Percentiles rank a stretch among this genome's conserved stretches.
Conservation (phyloP, 2,797 vertebrate genomes). For the Agapornis canus region DNA sequence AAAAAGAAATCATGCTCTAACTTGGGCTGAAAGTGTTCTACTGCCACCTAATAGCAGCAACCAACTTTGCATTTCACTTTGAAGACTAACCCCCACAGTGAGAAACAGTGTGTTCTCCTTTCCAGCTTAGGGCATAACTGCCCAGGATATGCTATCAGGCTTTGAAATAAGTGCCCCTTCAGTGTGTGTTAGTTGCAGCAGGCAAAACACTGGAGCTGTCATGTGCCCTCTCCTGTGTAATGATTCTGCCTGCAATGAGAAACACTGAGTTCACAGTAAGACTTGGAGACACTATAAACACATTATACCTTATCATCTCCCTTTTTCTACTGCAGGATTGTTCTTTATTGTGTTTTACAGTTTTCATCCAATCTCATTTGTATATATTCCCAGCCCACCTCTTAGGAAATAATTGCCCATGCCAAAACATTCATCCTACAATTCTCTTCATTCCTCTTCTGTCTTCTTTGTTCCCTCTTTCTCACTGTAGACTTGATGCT, state of each 20-base stretch:
- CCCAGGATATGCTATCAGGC: neutral
- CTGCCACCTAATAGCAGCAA: slow-evolving; percentile 64
- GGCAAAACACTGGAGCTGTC: neutral
- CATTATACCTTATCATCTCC: neutral
- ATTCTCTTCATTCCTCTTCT: neutral
- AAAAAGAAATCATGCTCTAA: neutral
- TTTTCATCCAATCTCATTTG: neutral
- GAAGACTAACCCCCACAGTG: neutral
- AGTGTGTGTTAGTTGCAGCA: neutral
- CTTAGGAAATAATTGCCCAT: neutral
- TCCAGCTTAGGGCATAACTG: neutral
- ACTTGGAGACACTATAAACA: neutral
- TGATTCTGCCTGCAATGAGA: neutral
- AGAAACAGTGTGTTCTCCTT: neutral
- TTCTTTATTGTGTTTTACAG: neutral
- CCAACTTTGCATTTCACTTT: slow-evolving; percentile 37
- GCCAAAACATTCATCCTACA: neutral
- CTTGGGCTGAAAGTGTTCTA: slow-evolving; percentile 44
- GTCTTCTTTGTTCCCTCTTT: neutral
- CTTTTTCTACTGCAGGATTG: neutral
- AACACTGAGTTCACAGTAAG: neutral
- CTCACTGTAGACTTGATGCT: neutral
- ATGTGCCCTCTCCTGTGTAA: neutral
- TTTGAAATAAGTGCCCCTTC: neutral
- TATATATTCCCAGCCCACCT: neutral